Percentiles rank a stretch among this genome's conserved stretches.
Conservation (phyloP, 2,113 vertebrate species). For the Passerina amoena region DNA sequence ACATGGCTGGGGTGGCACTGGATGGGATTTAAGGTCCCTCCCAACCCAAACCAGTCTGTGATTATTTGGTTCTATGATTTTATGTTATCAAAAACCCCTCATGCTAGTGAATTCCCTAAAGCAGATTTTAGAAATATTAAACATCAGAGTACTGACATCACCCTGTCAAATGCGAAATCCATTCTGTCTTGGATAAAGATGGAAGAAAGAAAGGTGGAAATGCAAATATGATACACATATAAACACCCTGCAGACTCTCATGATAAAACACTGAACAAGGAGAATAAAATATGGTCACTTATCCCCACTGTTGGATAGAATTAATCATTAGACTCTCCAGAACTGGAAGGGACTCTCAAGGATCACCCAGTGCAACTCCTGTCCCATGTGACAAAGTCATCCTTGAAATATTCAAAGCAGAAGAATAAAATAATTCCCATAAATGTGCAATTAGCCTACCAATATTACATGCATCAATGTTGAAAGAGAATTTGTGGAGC, state of each 20-base stretch:
- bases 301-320: accelerated
- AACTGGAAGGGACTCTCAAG: not conserved
- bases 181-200: not conserved
- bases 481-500: not conserved
- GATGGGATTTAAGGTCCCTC: accelerated
- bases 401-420: not conserved
- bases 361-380: not conserved
- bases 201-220: not conserved
- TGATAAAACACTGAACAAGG: not conserved
- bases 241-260: not conserved
- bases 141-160: accelerated
- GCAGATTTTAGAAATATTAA: not conserved
- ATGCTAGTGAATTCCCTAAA: not conserved
- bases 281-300: not conserved
- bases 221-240: accelerated
- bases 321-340: not conserved
- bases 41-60: not conserved
- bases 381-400: not conserved
- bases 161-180: not conserved
- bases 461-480: not conserved
- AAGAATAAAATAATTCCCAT: not conserved
- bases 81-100: not conserved
- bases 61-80: not conserved
- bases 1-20: accelerated
- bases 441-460: not conserved